Evolutionary conservation across 2,113 vertebrate genomes (phyloP).

Genomic region (Arothron firmamentum): DNA sequence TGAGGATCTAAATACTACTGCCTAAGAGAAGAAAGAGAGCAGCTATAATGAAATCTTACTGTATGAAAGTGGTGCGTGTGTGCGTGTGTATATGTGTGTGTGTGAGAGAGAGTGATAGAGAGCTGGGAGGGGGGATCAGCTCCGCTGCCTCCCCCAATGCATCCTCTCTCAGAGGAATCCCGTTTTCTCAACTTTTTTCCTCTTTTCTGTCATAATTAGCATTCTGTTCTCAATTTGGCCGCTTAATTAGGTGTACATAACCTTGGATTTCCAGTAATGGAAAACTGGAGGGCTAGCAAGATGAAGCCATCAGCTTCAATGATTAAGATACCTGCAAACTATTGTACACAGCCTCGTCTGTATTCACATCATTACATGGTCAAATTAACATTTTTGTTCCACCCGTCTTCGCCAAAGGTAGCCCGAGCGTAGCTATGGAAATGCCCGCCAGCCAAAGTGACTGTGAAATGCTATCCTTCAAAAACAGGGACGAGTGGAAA

Average conservation of each 20-base stretch:
- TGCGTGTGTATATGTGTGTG: conserved; percentile 7
- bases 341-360: conserved; percentile 70
- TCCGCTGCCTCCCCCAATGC: conserved; percentile 69
- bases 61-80: conserved; percentile 32
- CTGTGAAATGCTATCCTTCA: conserved; percentile 57
- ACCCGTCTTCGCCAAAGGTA: conserved; percentile 63
- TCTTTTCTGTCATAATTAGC: conserved; percentile 79
- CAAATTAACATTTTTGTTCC: conserved; percentile 76
- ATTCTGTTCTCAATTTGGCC: conserved; percentile 81
- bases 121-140: conserved; percentile 63
- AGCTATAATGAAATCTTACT: conserved; percentile 73
- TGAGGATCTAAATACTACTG: conserved; percentile 71
- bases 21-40: conserved; percentile 72
- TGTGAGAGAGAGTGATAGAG: conserved; percentile 15
- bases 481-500: conserved; percentile 51
- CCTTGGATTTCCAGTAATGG: conserved; percentile 83
- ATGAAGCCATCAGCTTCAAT: conserved; percentile 80
- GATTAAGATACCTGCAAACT: conserved; percentile 75
- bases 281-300: conserved; percentile 77
- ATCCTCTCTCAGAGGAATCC: conserved; percentile 79
- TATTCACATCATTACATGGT: conserved; percentile 74
- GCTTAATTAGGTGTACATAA: conserved; percentile 85
- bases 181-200: conserved; percentile 76
- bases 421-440: conserved; percentile 55
- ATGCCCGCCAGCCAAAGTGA: conserved; percentile 52